phyloP scores from a whole-genome alignment of 2,113 vertebrate genomes.

The Apus apus region DNA sequence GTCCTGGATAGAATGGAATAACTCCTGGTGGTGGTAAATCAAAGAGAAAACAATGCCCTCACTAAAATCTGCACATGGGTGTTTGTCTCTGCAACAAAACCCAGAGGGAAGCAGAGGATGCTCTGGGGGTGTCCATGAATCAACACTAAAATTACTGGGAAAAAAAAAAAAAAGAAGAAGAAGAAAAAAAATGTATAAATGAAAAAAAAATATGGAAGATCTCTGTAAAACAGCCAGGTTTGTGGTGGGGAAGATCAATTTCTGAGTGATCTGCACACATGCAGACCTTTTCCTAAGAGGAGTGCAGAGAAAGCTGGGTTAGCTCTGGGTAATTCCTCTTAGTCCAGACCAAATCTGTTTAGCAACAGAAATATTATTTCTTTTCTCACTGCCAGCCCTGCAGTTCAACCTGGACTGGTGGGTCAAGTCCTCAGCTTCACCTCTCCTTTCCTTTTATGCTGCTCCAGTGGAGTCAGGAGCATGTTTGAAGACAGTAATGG shows the following conservation, averaged over 20 bases:
- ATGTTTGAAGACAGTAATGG: background rate
- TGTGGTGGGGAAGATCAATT: background rate
- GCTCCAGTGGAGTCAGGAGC: background rate
- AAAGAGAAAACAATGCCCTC: slow-evolving; percentile 20
- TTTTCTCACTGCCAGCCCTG: background rate
- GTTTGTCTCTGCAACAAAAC: background rate
- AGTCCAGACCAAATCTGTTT: slow-evolving; percentile 9
- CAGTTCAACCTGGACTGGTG: background rate
- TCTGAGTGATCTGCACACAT: background rate
- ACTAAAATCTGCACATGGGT: background rate
- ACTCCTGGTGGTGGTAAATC: slow-evolving; percentile 17
- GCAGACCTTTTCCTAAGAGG: background rate
- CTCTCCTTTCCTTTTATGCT: background rate
- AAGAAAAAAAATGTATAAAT: background rate
- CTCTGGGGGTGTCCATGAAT: background rate
- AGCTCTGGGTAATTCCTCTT: background rate
- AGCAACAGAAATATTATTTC: background rate
- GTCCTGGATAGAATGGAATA: slow-evolving; percentile 39
- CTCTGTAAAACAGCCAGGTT: background rate
- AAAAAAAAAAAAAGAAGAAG: background rate
- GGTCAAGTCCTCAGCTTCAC: background rate
- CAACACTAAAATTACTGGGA: background rate
- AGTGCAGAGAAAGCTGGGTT: accelerated
- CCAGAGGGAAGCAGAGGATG: background rate
- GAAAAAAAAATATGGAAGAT: background rate